phyloP scores from a whole-genome alignment of 2,888 invertebrate species.

The Amblyjoppa proteus region DNA sequence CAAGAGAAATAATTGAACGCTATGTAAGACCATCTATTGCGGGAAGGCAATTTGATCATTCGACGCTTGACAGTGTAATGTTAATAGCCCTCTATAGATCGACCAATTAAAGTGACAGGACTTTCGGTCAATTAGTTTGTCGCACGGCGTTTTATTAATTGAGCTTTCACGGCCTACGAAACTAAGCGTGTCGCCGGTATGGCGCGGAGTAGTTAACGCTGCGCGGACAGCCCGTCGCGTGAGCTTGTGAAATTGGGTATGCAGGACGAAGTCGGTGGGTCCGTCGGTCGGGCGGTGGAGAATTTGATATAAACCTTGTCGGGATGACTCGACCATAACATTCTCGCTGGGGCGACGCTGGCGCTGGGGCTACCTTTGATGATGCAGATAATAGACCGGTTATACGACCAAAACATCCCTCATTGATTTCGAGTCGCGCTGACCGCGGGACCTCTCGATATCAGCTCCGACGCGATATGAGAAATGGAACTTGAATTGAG shows the following conservation, averaged over 20 bases:
- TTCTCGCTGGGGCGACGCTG: constrained; percentile 30
- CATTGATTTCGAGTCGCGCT: constrained; percentile 75
- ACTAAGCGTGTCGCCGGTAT: neutral
- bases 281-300: neutral
- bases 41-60: too few species aligned
- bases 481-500: constrained; percentile 76
- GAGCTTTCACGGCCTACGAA: neutral
- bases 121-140: neutral
- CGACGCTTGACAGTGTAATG: too few species aligned
- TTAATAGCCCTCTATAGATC: neutral
- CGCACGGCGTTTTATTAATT: neutral
- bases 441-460: constrained; percentile 3
- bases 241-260: constrained; percentile 16
- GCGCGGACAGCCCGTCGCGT: neutral
- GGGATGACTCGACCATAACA: neutral
- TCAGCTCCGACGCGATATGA: constrained; percentile 12
- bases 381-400: constrained; percentile 78
- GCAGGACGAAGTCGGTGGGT: neutral
- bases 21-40: too few species aligned
- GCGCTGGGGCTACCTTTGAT: constrained; percentile 75
- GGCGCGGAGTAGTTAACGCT: neutral
- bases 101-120: neutral
- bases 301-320: constrained; percentile 24
- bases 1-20: neutral
- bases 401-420: constrained; percentile 70